phyloP scores from a whole-genome alignment of 1,140 invertebrate genomes.

The Oreohelix idahoensis region DNA sequence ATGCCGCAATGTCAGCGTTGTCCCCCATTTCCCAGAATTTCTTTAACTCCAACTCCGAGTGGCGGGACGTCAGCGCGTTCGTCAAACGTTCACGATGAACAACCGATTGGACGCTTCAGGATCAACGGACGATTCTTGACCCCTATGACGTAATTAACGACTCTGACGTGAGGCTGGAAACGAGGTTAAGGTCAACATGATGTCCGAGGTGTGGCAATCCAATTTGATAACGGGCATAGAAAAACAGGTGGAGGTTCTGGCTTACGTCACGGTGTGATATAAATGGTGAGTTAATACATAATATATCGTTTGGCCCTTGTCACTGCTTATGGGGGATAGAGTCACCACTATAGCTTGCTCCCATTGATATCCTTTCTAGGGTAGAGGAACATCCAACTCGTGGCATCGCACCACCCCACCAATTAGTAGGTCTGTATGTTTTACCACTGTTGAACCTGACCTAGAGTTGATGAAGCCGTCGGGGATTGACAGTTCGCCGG shows the following conservation, averaged over 20 bases:
- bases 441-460: too few species aligned
- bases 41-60: neutral
- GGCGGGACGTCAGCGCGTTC: conserved; percentile 22
- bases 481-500: too few species aligned
- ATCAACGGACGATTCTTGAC: conserved; percentile 10
- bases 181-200: neutral
- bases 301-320: too few species aligned
- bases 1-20: neutral
- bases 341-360: too few species aligned
- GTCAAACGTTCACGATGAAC: conserved; percentile 8
- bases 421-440: too few species aligned
- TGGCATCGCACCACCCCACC: too few species aligned
- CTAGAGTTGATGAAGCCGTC: too few species aligned
- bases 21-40: conserved; percentile 2
- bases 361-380: too few species aligned
- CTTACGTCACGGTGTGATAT: conserved; percentile 6
- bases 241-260: neutral
- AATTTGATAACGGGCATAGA: neutral
- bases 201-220: neutral
- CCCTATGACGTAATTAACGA: neutral
- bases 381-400: too few species aligned
- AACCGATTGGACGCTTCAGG: neutral
- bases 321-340: too few species aligned
- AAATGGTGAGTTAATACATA: conserved; percentile 18
- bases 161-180: neutral